These are phyloP conservation scores for Erythrocercus mccallii DNA, from an alignment of 2,113 vertebrate species.

Conservation along the genomic window DNA sequence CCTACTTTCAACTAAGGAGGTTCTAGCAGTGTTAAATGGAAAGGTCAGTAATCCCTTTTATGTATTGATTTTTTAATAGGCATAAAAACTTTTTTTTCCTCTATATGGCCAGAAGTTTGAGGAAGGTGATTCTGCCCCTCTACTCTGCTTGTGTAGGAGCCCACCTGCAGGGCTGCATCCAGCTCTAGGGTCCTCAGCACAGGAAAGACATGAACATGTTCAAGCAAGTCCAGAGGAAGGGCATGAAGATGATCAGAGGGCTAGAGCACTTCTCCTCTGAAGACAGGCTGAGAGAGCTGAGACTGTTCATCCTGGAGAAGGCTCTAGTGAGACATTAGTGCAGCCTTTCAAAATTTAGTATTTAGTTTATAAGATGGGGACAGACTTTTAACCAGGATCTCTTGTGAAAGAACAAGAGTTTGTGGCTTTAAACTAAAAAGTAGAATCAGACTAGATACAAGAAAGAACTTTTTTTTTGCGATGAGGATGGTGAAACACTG, in stretches of 20 bases:
- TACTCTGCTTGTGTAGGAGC: rapidly evolving
- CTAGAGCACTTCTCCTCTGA: rapidly evolving
- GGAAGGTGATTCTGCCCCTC: neutral
- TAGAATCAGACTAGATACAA: neutral
- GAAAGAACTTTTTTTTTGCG: neutral
- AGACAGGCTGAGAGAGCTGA: neutral
- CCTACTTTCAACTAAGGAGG: neutral
- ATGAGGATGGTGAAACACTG: neutral
- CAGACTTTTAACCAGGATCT: neutral
- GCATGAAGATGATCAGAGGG: neutral
- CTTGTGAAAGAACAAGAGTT: neutral
- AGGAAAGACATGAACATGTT: neutral
- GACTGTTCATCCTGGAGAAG: neutral
- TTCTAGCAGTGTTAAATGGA: neutral
- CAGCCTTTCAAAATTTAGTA: neutral
- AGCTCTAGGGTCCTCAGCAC: neutral
- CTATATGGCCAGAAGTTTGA: neutral
- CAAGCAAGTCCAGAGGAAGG: rapidly evolving
- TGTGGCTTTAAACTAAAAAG: neutral
- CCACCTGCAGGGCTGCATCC: neutral
- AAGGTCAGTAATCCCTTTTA: neutral
- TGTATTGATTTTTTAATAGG: neutral
- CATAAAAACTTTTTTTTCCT: neutral
- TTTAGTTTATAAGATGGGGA: neutral
- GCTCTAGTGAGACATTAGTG: rapidly evolving